Conservation (phyloP, 92 coral and sea anemone genomes). For the Zoanthus sansibaricus region DNA sequence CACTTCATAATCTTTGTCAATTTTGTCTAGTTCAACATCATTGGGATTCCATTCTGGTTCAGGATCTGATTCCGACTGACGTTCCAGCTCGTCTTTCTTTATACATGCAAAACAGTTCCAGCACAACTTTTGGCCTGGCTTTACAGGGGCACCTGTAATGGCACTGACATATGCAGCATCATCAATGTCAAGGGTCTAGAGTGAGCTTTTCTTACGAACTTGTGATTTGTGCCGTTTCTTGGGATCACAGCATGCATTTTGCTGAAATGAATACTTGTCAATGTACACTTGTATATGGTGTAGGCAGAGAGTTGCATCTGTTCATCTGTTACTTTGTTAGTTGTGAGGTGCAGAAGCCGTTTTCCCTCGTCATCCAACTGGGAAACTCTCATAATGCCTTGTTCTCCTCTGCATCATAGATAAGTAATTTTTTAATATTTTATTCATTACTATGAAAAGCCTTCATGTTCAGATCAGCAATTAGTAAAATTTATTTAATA, state of each 20-base stretch:
- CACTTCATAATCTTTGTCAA: conserved; percentile 29
- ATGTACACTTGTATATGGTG: conserved; percentile 38
- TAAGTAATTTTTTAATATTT: conserved; percentile 13
- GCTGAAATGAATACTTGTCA: conserved; percentile 35
- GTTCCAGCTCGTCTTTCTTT: conserved; percentile 40
- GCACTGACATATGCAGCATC: conserved; percentile 42
- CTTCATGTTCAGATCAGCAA: background rate
- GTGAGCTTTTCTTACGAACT: conserved; percentile 28
- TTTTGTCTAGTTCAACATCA: conserved; percentile 16
- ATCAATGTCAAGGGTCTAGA: conserved; percentile 35
- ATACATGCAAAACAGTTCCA: conserved; percentile 28
- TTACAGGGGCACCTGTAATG: conserved; percentile 27
- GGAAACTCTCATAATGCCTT: conserved; percentile 10
- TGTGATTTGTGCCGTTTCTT: conserved; percentile 42
- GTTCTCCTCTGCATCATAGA: conserved; percentile 2
- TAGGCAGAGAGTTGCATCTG: conserved; percentile 3
- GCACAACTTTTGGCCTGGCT: conserved; percentile 36
- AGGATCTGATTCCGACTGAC: conserved; percentile 31
- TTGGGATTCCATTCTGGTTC: conserved; percentile 17
- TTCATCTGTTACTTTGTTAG: background rate
- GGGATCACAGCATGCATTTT: conserved; percentile 38
- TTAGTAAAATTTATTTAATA: conserved; percentile 29
- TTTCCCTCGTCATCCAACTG: conserved; percentile 26
- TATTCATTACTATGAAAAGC: conserved; percentile 2
- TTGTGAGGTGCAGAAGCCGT: conserved; percentile 36